A percentile compares a stretch with the other conserved stretches of the same genome.
Evolutionary conservation across 2,113 vertebrate species (phyloP).

Genomic region (Atrichornis clamosus): DNA sequence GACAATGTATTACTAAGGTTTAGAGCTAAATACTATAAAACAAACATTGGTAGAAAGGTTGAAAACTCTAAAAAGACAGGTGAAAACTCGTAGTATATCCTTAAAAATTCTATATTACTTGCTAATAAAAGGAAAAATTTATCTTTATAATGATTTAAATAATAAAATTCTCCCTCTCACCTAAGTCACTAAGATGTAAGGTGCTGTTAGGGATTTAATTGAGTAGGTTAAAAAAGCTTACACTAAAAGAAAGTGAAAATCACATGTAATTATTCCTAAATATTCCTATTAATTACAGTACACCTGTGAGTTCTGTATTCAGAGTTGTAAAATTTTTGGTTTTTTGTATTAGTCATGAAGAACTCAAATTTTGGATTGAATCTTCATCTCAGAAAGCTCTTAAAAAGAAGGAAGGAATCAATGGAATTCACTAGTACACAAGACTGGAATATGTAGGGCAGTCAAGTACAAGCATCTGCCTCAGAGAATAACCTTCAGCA

Average conservation of each 20-base stretch:
- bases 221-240: not conserved
- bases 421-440: not conserved
- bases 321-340: not conserved
- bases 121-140: not conserved
- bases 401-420: not conserved
- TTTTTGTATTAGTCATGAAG: not conserved
- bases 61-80: not conserved
- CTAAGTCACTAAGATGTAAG: not conserved
- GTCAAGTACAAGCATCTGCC: not conserved
- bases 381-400: not conserved
- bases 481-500: not conserved
- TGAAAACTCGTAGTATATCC: not conserved
- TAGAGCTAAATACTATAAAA: not conserved
- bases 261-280: not conserved
- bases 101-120: not conserved
- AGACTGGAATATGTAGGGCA: not conserved
- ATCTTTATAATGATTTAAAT: not conserved
- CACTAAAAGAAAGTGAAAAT: not conserved
- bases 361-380: not conserved
- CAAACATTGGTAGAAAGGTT: not conserved
- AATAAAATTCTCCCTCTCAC: not conserved
- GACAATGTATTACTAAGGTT: not conserved
- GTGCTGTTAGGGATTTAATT: not conserved
- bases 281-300: not conserved
- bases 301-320: not conserved